Evolutionary conservation across 2,888 invertebrate genomes (phyloP).

Genomic region (Heliconius cydno): DNA sequence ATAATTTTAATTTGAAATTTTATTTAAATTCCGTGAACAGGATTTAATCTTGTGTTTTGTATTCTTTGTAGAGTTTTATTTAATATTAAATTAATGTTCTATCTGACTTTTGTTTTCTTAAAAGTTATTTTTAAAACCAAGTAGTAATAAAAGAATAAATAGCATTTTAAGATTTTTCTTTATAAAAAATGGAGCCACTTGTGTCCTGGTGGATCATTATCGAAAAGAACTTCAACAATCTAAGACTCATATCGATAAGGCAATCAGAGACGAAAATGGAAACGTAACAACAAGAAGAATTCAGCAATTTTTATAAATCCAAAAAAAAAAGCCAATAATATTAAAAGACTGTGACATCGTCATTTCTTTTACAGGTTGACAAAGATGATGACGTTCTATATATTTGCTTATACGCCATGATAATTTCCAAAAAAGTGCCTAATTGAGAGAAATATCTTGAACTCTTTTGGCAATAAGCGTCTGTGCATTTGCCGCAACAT

Average conservation of each 20-base stretch:
- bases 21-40: constrained; percentile 20
- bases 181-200: no score
- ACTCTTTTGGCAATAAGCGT: background rate
- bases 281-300: no score
- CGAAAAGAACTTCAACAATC: no score
- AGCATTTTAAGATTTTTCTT: no score
- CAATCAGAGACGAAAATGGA: no score
- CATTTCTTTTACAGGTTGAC: background rate
- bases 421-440: background rate
- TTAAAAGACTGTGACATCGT: background rate
- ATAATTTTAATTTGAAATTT: constrained; percentile 32
- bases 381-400: background rate
- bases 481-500: constrained; percentile 12
- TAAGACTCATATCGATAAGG: no score
- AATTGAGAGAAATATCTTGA: background rate
- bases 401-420: background rate
- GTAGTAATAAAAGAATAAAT: no score
- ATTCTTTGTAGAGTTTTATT: constrained; percentile 14
- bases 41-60: constrained; percentile 16
- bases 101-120: background rate
- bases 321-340: background rate
- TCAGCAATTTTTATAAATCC: background rate
- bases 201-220: no score
- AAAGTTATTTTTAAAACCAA: no score
- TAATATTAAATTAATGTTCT: background rate